Conservation (phyloP, 35 echinoderm and acorn worm species). For the Lytechinus pictus region DNA sequence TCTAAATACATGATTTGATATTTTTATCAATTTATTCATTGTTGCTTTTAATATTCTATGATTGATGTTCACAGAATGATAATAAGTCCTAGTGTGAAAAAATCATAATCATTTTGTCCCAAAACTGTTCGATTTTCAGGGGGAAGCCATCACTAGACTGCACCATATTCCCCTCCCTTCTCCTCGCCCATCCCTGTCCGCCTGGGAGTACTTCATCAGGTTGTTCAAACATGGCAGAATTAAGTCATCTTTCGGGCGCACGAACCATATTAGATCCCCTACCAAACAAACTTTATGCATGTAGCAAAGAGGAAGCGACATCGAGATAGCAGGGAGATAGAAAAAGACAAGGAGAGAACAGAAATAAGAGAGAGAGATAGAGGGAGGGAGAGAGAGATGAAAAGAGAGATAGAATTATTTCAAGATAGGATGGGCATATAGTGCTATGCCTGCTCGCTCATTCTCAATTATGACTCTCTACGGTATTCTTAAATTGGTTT, state of each 20-base stretch:
- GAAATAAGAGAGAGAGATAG: not conserved
- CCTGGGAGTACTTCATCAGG: constrained; percentile 39
- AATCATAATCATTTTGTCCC: not conserved
- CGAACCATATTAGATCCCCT: constrained; percentile 32
- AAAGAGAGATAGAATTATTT: constrained; percentile 23
- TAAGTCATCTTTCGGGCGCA: constrained; percentile 30
- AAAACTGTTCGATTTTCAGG: not conserved
- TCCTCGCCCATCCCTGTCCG: not conserved
- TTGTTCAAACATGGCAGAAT: constrained; percentile 38
- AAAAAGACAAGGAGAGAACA: not conserved
- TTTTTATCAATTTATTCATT: not conserved
- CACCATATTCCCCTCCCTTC: not conserved
- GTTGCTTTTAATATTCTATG: not conserved
- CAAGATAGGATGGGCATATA: not conserved
- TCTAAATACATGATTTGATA: not conserved
- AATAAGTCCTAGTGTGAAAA: not conserved
- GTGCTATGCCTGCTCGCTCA: constrained; percentile 7
- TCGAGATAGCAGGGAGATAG: not conserved
- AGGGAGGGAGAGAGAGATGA: not conserved
- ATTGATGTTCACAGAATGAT: not conserved
- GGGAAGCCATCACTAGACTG: not conserved
- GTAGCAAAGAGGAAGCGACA: constrained; percentile 9
- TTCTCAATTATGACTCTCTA: not conserved
- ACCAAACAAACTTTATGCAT: constrained; percentile 30
- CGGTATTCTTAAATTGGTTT: constrained; percentile 12